Conservation (phyloP, 35 echinoderm and acorn worm species). For the Stichopus chloronotus region DNA sequence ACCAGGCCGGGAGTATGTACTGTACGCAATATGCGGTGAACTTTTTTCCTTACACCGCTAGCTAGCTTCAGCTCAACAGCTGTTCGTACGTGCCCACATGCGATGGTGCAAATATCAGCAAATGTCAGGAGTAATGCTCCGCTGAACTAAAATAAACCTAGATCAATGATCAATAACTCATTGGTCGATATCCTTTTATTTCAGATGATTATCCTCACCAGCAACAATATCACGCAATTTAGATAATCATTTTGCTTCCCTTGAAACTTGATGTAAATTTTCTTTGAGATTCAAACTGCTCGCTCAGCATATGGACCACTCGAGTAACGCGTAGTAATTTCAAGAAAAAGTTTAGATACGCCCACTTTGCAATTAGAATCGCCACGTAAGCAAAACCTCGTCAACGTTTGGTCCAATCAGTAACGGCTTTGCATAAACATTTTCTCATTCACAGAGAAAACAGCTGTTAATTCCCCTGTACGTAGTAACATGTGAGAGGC, state of each 20-base stretch:
- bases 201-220: too few relatives aligned
- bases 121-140: not conserved
- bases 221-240: too few relatives aligned
- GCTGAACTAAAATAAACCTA: not conserved
- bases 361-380: conserved; percentile 9
- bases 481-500: conserved; percentile 22
- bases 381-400: conserved; percentile 29
- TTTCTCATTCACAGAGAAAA: conserved; percentile 31
- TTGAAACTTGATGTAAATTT: too few relatives aligned
- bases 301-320: conserved; percentile 22
- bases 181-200: not conserved
- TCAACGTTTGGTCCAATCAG: not conserved
- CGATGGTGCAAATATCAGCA: not conserved
- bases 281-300: not conserved
- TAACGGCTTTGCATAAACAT: conserved; percentile 14
- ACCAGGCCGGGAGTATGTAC: not conserved
- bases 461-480: conserved; percentile 30
- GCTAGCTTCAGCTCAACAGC: conserved; percentile 4
- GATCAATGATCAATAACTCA: not conserved
- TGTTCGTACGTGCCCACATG: not conserved
- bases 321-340: not conserved
- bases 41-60: not conserved
- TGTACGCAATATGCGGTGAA: not conserved
- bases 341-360: not conserved
- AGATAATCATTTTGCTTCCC: too few relatives aligned